Percentiles rank a stretch among this genome's conserved stretches.
Conservation (phyloP, 2,113 vertebrate species). For the Dermatemys mawii region DNA sequence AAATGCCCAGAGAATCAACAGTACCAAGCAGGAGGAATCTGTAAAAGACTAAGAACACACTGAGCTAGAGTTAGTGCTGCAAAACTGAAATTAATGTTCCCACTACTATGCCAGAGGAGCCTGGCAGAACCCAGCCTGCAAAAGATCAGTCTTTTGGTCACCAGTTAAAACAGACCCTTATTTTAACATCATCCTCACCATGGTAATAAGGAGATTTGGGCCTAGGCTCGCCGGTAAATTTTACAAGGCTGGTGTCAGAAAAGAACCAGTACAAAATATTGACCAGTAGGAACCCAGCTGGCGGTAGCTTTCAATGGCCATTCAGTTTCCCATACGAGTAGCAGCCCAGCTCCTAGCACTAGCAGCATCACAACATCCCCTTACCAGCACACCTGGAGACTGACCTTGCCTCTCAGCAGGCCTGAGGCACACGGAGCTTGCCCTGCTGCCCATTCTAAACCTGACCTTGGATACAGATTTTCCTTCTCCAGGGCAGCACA, state of each 20-base stretch:
- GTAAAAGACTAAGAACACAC: neutral
- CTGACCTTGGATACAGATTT: too few species aligned
- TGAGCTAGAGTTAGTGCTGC: neutral
- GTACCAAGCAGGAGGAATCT: neutral
- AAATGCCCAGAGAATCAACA: neutral
- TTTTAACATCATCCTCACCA: neutral
- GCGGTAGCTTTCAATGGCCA: too few species aligned
- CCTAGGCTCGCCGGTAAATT: neutral
- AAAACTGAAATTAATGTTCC: neutral
- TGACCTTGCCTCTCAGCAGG: neutral
- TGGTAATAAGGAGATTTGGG: neutral
- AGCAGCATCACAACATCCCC: too few species aligned
- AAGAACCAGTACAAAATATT: neutral
- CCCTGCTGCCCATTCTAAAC: too few species aligned
- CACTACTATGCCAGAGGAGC: neutral
- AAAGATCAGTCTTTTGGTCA: neutral
- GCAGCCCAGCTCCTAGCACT: neutral
- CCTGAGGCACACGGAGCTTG: neutral
- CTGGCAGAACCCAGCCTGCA: neutral
- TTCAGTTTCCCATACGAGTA: neutral
- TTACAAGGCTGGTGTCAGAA: neutral
- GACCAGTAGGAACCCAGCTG: neutral
- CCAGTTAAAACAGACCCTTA: neutral
- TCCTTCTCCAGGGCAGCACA: neutral
- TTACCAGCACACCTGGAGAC: too few species aligned